A percentile compares a stretch with the other conserved stretches of the same genome.
These are phyloP conservation scores for Acheta domesticus DNA, from an alignment of 2,888 invertebrate genomes.

Conservation along the genomic window DNA sequence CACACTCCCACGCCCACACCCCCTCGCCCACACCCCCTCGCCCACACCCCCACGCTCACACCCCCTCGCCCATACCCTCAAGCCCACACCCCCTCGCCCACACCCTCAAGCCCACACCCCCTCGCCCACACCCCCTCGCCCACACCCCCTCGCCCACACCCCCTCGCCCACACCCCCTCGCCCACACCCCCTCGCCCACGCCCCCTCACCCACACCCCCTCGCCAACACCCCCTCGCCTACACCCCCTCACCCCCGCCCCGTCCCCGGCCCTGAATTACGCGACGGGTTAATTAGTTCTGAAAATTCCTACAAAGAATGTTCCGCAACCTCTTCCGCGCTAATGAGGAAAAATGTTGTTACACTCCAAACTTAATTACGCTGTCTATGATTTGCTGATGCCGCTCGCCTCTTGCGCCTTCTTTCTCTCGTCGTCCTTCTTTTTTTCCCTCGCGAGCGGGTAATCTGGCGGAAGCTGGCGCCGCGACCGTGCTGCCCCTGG, in stretches of 20 bases:
- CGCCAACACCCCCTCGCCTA: no score
- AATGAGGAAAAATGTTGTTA: constrained; percentile 18
- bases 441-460: no score
- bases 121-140: neutral
- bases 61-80: neutral
- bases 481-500: no score
- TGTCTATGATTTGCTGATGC: constrained; percentile 9
- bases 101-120: no score
- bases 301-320: neutral
- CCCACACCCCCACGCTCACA: neutral
- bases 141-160: neutral
- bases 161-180: neutral
- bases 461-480: no score
- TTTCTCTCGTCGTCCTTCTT: no score
- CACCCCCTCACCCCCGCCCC: neutral
- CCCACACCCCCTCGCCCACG: no score
- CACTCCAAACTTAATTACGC: neutral
- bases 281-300: neutral
- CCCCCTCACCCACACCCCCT: neutral
- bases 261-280: neutral
- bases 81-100: neutral
- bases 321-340: neutral
- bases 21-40: neutral
- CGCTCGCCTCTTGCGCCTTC: neutral
- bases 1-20: neutral